Percentiles rank a stretch among this genome's conserved stretches.
These are phyloP conservation scores for Catharus bicknelli DNA, from an alignment of 2,113 vertebrate species.

Conservation along the genomic window DNA sequence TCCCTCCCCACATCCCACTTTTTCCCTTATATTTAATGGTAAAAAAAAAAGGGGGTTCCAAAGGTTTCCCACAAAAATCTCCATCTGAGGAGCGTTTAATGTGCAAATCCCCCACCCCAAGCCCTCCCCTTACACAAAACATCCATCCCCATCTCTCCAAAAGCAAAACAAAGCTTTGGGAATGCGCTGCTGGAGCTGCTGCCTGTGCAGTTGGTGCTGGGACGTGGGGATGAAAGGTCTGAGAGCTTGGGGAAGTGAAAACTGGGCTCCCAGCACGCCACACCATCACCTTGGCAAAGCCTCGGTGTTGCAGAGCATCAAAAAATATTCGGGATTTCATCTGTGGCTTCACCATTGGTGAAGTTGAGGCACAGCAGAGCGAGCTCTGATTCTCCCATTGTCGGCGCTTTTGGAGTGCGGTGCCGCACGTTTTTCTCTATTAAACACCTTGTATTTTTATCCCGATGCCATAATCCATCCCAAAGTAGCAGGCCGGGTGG, in stretches of 20 bases:
- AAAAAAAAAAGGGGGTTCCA: background rate
- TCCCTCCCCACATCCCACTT: fast-evolving
- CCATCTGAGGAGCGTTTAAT: background rate
- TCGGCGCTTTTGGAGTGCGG: background rate
- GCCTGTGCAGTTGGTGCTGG: fast-evolving
- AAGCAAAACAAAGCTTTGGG: background rate
- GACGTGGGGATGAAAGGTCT: fast-evolving
- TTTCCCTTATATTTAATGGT: background rate
- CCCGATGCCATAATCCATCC: background rate
- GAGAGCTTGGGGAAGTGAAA: background rate
- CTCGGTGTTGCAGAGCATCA: fast-evolving
- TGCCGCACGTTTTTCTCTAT: background rate
- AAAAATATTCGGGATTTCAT: background rate
- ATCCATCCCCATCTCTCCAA: background rate
- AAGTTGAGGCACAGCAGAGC: background rate
- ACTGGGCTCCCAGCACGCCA: fast-evolving
- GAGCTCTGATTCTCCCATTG: fast-evolving
- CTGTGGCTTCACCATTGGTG: background rate
- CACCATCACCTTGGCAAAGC: background rate
- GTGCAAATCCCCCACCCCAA: background rate
- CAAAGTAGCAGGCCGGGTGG: constrained; percentile 1
- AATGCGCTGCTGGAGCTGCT: background rate
- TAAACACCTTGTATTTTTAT: constrained; percentile 28
- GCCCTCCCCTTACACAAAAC: background rate
- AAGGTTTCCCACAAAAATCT: background rate